These are phyloP conservation scores for Toxotes jaculatrix DNA, from an alignment of 2,113 vertebrate genomes.

Conservation along the genomic window DNA sequence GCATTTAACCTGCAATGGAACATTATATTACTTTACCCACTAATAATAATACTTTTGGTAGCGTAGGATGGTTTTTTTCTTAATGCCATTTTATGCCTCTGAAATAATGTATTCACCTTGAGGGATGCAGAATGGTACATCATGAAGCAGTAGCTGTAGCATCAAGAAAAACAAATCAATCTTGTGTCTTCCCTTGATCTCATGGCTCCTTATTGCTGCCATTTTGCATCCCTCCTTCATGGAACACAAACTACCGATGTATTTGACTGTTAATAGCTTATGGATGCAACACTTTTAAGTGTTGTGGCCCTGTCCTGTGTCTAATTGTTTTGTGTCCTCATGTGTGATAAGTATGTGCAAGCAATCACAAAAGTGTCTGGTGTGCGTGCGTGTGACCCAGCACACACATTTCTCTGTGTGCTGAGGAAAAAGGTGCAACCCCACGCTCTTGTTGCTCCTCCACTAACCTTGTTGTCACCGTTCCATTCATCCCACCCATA, in stretches of 20 bases:
- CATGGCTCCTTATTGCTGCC: not conserved
- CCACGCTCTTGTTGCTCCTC: constrained; percentile 79
- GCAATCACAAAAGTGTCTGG: constrained; percentile 45
- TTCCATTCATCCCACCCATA: constrained; percentile 98
- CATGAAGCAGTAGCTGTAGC: constrained; percentile 3
- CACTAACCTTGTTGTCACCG: constrained; percentile 95
- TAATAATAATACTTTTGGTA: not conserved
- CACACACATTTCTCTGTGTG: constrained; percentile 62
- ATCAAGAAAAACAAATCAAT: constrained; percentile 17
- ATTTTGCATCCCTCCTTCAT: constrained; percentile 54
- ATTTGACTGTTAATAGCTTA: constrained; percentile 41
- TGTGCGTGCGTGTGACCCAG: constrained; percentile 44
- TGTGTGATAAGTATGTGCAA: constrained; percentile 52
- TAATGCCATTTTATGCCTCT: constrained; percentile 22
- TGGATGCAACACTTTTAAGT: constrained; percentile 20
- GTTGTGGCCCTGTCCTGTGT: constrained; percentile 57
- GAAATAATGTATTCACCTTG: constrained; percentile 14
- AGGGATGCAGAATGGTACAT: constrained; percentile 49
- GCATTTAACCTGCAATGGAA: constrained; percentile 14
- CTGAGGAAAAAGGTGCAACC: constrained; percentile 68
- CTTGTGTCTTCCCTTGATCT: not conserved
- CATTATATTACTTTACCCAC: not conserved
- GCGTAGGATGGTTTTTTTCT: not conserved
- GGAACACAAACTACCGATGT: constrained; percentile 6
- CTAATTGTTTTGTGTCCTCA: constrained; percentile 57